phyloP scores from a whole-genome alignment of 1,140 invertebrate species.

The Trypoxylus dichotomus region DNA sequence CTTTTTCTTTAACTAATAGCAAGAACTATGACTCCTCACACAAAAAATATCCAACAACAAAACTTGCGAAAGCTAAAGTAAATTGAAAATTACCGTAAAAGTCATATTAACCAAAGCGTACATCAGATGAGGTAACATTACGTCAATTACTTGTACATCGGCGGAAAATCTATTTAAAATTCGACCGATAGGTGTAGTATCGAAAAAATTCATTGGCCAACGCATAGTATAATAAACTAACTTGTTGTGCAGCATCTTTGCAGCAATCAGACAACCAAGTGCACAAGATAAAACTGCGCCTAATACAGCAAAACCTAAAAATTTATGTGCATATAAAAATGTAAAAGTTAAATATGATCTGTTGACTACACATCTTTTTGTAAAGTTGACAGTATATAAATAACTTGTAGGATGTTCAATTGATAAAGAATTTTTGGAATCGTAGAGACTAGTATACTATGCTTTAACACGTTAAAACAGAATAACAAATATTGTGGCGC shows the following conservation, averaged over 20 bases:
- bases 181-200: constrained; percentile 83
- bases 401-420: not conserved
- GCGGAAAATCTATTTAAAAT: constrained; percentile 86
- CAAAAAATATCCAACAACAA: not conserved
- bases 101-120: constrained; percentile 7
- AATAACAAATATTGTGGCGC: too few relatives aligned
- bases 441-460: too few relatives aligned
- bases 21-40: not conserved
- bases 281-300: not conserved
- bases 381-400: not conserved
- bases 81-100: constrained; percentile 21
- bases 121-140: constrained; percentile 59
- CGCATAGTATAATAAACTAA: constrained; percentile 76
- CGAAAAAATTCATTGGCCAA: constrained; percentile 76
- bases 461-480: too few relatives aligned
- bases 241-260: constrained; percentile 70
- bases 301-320: constrained; percentile 26
- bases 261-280: constrained; percentile 71
- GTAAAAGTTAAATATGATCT: not conserved
- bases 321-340: not conserved
- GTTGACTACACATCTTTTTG: not conserved
- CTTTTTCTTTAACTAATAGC: not conserved
- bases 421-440: too few relatives aligned
- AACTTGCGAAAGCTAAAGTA: constrained; percentile 7
- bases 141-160: constrained; percentile 69